Conservation (phyloP, 2,113 vertebrate species). For the Hoplias malabaricus region DNA sequence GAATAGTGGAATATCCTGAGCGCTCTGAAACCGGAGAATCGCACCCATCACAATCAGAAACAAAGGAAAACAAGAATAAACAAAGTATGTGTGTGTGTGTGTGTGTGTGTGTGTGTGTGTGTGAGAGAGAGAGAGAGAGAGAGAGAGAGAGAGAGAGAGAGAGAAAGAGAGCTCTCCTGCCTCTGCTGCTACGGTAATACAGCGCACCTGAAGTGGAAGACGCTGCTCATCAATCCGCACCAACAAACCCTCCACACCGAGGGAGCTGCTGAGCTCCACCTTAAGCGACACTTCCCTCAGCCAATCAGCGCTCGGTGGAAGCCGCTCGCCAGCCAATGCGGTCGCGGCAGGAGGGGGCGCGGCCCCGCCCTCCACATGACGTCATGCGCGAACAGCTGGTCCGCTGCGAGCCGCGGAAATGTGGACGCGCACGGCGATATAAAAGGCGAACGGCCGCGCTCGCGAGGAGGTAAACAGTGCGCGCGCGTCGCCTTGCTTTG, state of each 20-base stretch:
- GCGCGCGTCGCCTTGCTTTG: too few species aligned
- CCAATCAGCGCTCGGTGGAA: conserved; percentile 66
- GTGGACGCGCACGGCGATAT: conserved; percentile 74
- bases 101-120: too few species aligned
- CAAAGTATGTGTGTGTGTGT: too few species aligned
- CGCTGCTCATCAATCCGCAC: conserved; percentile 15
- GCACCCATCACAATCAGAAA: neutral
- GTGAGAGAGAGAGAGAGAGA: too few species aligned
- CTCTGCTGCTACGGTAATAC: too few species aligned
- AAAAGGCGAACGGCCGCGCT: conserved; percentile 68
- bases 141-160: neutral
- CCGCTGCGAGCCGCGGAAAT: conserved; percentile 73
- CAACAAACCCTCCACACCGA: conserved; percentile 9
- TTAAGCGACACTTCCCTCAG: conserved; percentile 58
- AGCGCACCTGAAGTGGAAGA: conserved; percentile 9
- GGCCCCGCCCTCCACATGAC: conserved; percentile 66
- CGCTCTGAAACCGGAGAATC: neutral
- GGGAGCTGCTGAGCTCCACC: conserved; percentile 46
- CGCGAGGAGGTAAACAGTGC: conserved; percentile 58
- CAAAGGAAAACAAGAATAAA: neutral
- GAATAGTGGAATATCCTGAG: neutral
- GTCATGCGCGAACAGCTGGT: conserved; percentile 82
- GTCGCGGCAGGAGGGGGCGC: conserved; percentile 62
- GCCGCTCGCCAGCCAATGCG: conserved; percentile 68
- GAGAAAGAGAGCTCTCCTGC: too few species aligned